Base-by-base conservation (phyloP, 2,797 vertebrate species). In the Chiloscyllium punctatum region DNA sequence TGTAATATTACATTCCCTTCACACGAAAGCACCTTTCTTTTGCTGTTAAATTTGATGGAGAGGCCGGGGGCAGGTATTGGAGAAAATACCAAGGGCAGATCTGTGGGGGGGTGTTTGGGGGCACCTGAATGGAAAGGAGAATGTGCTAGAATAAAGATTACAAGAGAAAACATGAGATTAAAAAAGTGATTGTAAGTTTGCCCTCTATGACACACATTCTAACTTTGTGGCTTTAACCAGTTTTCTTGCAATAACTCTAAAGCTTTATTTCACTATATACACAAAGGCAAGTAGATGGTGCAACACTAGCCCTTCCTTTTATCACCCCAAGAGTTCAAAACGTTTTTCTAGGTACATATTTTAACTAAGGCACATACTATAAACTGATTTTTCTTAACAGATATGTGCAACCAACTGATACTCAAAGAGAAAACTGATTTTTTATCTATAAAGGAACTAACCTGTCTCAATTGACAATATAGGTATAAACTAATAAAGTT, bases 281-380 rank as follows among this genome's bases (percentile, higher is more conserved):
- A 51, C 30, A 66, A 72, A 72, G 68, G 94, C 51, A 74, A 25
- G 27, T 42, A 74, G 37, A 51, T 6, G 42, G 94, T 51, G 42
- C 37, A 92, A 92, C 9, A 42, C 74, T 74, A 94, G 42, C 51
- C 15, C 42, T 53, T 53, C 42, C 25, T 74, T 94, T 48, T 53
- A 71, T n/a, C 74, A 48, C 13, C 42, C 96, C 98, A 98, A 98
- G 97, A 98, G 98, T 98, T 94, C 98, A 97, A 97, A 97, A 97
- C 97, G 98, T 98, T 98, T 98, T 98, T 98, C 97, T 97, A 97
- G 97, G 97, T 98, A 98, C 98, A 98, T 98, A 98, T 98, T 98
- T 98, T 97, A 98, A 98, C 98, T 94, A 97, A 98, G 98, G 98
- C 98, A 97, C 97, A 97, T 96, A 97, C 96, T 98, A 97, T 53